These are phyloP conservation scores for Allobates femoralis DNA, from an alignment of 2,797 vertebrate species.

Conservation along the genomic window DNA sequence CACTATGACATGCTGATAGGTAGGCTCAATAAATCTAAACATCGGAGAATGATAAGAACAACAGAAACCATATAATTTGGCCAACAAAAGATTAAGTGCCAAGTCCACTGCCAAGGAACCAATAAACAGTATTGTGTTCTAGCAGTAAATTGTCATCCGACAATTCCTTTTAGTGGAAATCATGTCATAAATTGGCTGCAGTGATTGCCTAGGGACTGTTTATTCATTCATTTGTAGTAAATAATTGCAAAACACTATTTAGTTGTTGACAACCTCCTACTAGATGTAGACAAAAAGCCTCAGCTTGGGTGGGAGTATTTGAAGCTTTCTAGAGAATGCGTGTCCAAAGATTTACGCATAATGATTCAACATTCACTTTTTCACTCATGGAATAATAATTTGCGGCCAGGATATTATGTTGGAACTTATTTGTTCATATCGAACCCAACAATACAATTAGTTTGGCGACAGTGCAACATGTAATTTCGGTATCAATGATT, in stretches of 20 bases:
- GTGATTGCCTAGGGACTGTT: neutral
- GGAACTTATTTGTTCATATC: too few relatives aligned
- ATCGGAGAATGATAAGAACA: neutral
- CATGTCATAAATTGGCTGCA: constrained; percentile 3
- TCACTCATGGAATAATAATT: too few relatives aligned
- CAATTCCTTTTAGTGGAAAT: neutral
- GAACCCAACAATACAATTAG: too few relatives aligned
- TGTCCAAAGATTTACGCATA: too few relatives aligned
- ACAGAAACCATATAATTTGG: constrained; percentile 2
- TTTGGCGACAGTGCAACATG: too few relatives aligned
- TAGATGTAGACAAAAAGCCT: neutral
- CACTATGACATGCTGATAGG: neutral
- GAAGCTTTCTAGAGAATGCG: neutral
- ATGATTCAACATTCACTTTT: too few relatives aligned
- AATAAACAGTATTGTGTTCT: neutral
- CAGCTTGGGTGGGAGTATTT: neutral
- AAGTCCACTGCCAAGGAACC: neutral
- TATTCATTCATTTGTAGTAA: neutral
- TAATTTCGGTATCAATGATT: too few relatives aligned
- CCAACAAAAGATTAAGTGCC: constrained; percentile 20
- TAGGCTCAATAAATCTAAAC: constrained; percentile 19
- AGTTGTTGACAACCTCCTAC: neutral
- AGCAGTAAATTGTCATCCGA: neutral
- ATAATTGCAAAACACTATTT: neutral
- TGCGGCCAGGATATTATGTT: too few relatives aligned